Evolutionary conservation across 1,140 invertebrate species (phyloP).

Genomic region (Pristionchus pacificus): DNA sequence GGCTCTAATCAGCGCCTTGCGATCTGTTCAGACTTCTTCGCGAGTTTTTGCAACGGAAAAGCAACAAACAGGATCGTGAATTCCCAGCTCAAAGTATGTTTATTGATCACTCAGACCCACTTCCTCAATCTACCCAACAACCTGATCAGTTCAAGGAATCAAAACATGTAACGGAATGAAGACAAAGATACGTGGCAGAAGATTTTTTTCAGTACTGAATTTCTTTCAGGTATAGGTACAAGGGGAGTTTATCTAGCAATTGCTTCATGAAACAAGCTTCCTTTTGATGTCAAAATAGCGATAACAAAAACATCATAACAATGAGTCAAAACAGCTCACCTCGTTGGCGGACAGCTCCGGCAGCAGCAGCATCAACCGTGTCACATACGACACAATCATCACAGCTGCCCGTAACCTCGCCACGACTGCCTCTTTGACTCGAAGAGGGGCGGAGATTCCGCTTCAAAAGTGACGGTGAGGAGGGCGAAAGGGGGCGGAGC

Average conservation of each 20-base stretch:
- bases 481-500: no score
- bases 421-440: constrained; percentile 5
- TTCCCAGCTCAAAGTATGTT: no score
- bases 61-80: no score
- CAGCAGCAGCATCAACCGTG: constrained; percentile 44
- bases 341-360: constrained; percentile 37
- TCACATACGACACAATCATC: constrained; percentile 48
- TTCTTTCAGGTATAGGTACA: constrained; percentile 14
- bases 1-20: no score
- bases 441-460: no score
- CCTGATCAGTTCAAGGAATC: no score
- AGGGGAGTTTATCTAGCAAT: not conserved
- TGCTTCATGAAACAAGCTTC: not conserved
- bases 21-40: no score
- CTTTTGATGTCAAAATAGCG: not conserved
- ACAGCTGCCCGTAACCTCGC: not conserved
- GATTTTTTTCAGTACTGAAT: not conserved
- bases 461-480: no score
- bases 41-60: no score
- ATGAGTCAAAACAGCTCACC: constrained; percentile 36
- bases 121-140: no score
- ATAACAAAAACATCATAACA: constrained; percentile 28
- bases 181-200: not conserved
- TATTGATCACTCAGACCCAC: no score
- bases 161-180: not conserved